Evolutionary conservation across 2,888 invertebrate genomes (phyloP).

Genomic region (Isotomurus palustris): DNA sequence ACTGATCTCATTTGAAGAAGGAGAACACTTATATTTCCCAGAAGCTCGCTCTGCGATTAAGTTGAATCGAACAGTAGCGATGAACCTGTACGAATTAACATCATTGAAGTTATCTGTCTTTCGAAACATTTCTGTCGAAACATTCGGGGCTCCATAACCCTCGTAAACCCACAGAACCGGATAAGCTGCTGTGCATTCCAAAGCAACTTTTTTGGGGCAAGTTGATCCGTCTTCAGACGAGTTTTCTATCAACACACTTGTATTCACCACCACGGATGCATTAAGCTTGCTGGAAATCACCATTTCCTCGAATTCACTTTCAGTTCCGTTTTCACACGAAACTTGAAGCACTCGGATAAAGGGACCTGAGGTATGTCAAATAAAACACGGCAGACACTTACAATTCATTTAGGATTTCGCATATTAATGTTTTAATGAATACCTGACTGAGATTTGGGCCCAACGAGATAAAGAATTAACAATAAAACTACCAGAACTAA

Average conservation of each 20-base stretch:
- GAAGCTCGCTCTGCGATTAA: slow-evolving; percentile 32
- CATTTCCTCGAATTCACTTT: slow-evolving; percentile 7
- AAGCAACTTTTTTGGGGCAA: slow-evolving; percentile 22
- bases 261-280: slow-evolving; percentile 4
- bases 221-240: slow-evolving; percentile 1
- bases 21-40: slow-evolving; percentile 23
- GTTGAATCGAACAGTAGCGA: slow-evolving; percentile 15
- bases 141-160: slow-evolving; percentile 19
- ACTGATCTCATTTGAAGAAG: slow-evolving; percentile 6
- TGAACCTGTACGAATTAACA: slow-evolving; percentile 18
- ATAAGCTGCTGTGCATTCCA: slow-evolving; percentile 28
- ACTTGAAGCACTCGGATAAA: slow-evolving; percentile 15
- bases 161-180: slow-evolving; percentile 27
- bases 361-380: slow-evolving; percentile 10
- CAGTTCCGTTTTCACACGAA: too few relatives aligned
- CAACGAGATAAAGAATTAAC: slow-evolving; percentile 19
- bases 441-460: slow-evolving; percentile 12
- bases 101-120: slow-evolving; percentile 26
- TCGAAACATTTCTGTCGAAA: slow-evolving; percentile 19
- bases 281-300: slow-evolving; percentile 6
- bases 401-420: too few relatives aligned
- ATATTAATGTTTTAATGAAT: too few relatives aligned
- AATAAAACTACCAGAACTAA: slow-evolving; percentile 3
- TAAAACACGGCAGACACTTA: too few relatives aligned
- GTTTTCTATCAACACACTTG: slow-evolving; percentile 10